Evolutionary conservation across 2,888 invertebrate species (phyloP), one percentile per base, ranked within the genome.

Genomic region (Nomada lathburiana): DNA sequence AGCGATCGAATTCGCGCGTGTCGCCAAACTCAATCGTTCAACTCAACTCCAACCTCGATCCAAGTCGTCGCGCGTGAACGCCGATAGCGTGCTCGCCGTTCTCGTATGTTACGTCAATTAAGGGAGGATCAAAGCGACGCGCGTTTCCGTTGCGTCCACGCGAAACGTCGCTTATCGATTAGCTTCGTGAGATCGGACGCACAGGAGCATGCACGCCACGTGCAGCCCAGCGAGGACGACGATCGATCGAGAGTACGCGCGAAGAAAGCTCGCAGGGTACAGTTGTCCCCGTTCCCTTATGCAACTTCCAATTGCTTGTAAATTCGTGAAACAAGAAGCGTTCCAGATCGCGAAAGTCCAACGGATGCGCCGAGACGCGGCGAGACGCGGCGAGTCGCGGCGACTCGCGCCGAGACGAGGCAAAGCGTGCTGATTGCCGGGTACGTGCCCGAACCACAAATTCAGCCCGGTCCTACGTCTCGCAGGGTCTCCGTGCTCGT

Each of bases 371-470:
- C 1, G 26, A 26, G 26, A 26, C 13, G 63, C 62, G 50, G 47
- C 62, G 26, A 2, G 50, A 23, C 57, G 52, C 16, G 52, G 23
- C 36, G 20, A 18, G 44, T 7, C 64, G 64, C 62, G 50, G 47
- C 62, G 47, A 23, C 23, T 23, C 13, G 63, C 62, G 50, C 44
- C 62, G 44, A 29, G 42, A 44, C 57, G 52, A 68, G 71, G 44
- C 53, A 63, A 57, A 65, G 75, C 29, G 65, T 47, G 36, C 65
- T 69, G 64, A 81, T 77, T 78, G 73, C 23, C 68, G 65, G 52
- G 63, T 75, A 78, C 80, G 76, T 76, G 72, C 55, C 55, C 36
- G 69, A 76, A 68, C 67, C 81, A 23, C 78, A 73, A 82, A 82
- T 76, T 26, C 80, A 29, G 50, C 23, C 23, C 13, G 26, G 47